These are phyloP conservation scores for Pantherophis guttatus DNA, from an alignment of 2,113 vertebrate genomes.

Conservation along the genomic window DNA sequence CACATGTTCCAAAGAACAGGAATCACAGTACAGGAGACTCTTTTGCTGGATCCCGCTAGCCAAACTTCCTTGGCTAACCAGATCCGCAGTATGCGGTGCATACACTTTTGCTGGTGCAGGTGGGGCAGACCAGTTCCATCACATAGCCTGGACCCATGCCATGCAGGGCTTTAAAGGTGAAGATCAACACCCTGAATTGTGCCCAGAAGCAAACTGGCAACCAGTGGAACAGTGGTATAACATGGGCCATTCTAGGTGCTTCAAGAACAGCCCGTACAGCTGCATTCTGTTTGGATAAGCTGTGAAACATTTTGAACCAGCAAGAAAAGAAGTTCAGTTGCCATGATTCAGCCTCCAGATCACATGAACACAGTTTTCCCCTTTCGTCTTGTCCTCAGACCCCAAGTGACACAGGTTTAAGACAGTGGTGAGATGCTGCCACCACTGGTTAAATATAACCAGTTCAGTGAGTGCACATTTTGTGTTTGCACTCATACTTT, in stretches of 20 bases:
- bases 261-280: not conserved
- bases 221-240: not conserved
- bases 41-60: not conserved
- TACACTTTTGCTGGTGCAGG: not conserved
- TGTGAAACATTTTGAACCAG: not conserved
- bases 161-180: not conserved
- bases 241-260: not conserved
- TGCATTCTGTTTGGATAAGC: not conserved
- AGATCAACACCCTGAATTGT: not conserved
- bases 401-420: not conserved
- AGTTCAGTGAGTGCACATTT: no score
- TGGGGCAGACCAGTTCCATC: not conserved
- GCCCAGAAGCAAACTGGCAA: not conserved
- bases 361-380: not conserved
- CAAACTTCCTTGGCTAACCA: not conserved
- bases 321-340: not conserved
- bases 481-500: no score
- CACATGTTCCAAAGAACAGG: not conserved
- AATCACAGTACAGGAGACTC: no score
- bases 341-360: not conserved
- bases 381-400: not conserved
- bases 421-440: no score
- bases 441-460: no score
- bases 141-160: not conserved
- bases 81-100: not conserved